Base-by-base conservation (phyloP, 64 coral and sea anemone species). In the Montipora foliosa region DNA sequence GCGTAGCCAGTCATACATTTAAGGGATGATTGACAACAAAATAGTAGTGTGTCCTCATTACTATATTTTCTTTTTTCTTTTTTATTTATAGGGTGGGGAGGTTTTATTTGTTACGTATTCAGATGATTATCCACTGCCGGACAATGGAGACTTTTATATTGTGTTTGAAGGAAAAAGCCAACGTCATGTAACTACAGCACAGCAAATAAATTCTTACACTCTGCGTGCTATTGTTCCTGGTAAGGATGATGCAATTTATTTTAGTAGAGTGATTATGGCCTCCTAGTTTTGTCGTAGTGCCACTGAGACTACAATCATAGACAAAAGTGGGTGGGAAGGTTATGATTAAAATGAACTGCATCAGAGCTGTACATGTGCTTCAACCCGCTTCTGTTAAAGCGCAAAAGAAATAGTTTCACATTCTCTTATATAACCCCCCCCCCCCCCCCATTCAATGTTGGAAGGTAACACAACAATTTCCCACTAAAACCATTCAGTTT, bases 141-240 rank as follows among this genome's bases (percentile, higher is more conserved):
- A 90, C 46, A 90, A 70, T 57, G 89, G 87, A 49, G 92, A 97
- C 8, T 97, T 97, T 75, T 97, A 93, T 29, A 48, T 97, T 47
- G 92, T 95, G 53, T 97, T 97, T 97, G 95, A 94, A 62, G 95
- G 95, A 0, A 88, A 89, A 9, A 87, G 67, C 6, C 93, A 97
- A 69, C 64, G 93, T 25, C 95, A 97, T 89, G 95, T 97, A 44
- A 97, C 95, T 21, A 92, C 89, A 20, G 89, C 89, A 5, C 95
- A 97, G 21, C 92, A 80, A 74, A 94, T 97, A 46, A 97, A 97
- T 75, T 48, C 57, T 81, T 82, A 92, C 77, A 94, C 95, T 61
- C 77, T 97, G 45, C 89, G 93, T 74, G 95, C 95, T 24, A 66
- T 97, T 20, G 81, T 95, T 29, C 95, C 95, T 78, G 93, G 95